phyloP scores from a whole-genome alignment of 1,140 invertebrate genomes.

The Sinella curviseta region DNA sequence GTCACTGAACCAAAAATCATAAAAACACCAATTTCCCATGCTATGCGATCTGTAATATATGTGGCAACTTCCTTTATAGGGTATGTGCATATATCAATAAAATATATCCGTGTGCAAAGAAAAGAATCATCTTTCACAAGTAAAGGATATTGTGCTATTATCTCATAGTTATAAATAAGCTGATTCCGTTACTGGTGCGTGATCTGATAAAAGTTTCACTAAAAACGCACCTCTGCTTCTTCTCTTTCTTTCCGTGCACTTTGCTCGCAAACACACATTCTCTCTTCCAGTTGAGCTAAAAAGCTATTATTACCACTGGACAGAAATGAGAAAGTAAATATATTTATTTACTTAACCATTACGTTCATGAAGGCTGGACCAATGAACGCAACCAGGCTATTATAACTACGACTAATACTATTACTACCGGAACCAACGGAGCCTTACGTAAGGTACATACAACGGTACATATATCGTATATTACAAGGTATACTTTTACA shows the following conservation, averaged over 20 bases:
- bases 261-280: no score
- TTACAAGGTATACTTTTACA: background rate
- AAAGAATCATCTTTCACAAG: background rate
- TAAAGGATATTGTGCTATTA: background rate
- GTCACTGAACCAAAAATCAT: background rate
- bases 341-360: no score
- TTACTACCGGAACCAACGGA: no score
- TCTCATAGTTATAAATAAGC: conserved; percentile 10
- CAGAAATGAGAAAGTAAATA: no score
- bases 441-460: background rate
- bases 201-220: conserved; percentile 8
- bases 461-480: background rate
- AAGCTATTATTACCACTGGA: no score
- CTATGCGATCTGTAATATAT: no score
- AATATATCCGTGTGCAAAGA: background rate
- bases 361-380: no score
- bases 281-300: no score
- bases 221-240: conserved; percentile 6
- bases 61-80: background rate
- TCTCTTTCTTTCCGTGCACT: background rate
- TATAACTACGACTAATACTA: no score
- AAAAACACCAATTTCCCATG: background rate
- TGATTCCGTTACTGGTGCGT: background rate
- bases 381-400: no score
- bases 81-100: background rate